Base-by-base conservation (phyloP, 2,888 invertebrate species). In the Stegophylla sp. region DNA sequence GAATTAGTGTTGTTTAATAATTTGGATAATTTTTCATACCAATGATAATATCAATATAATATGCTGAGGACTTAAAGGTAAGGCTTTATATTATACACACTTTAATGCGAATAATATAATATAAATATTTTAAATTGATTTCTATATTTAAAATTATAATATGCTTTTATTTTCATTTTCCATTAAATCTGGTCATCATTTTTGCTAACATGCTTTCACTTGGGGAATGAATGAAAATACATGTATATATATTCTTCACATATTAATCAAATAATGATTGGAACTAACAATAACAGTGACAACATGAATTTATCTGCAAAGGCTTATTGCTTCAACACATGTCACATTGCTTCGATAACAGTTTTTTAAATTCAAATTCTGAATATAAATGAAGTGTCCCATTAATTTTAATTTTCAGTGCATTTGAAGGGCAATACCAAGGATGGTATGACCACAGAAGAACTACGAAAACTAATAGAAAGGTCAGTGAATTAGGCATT, bases 401-500 rank as follows among this genome's bases (percentile, higher is more conserved):
- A 23, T 67, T 73, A 72, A 81, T 88, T 87, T 88, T 88, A 88
- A 87, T 88, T 88, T 88, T 88, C 89, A 90, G 90, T 90, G 89
- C 88, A 89, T 88, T 87, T 88, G 87, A 90, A 90, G 89, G 89
- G 89, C 88, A 90, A 89, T 88, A 88, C 89, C 90, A 94, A 94
- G 94, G 94, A 95, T 91, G 93, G 93, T 90, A 92, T 94, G 92
- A 92, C 94, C 90, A 94, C 93, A 89, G 96, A 95, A 91, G 95
- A 95, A 92, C 95, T 95, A 94, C 93, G 96, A 90, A 95, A 95
- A 92, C 93, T 95, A 90, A 94, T 96, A 90, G 96, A 96, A 92
- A 95, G 95, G 95, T 95, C 92, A 94, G 92, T 93, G 88, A 85
- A 81, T 82, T 51, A n/a, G 73, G 34, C 34, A 28, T 20, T 34